Base-by-base conservation (phyloP, 37 sponge, comb jelly and placozoan genomes). In the Beroe forskalii region DNA sequence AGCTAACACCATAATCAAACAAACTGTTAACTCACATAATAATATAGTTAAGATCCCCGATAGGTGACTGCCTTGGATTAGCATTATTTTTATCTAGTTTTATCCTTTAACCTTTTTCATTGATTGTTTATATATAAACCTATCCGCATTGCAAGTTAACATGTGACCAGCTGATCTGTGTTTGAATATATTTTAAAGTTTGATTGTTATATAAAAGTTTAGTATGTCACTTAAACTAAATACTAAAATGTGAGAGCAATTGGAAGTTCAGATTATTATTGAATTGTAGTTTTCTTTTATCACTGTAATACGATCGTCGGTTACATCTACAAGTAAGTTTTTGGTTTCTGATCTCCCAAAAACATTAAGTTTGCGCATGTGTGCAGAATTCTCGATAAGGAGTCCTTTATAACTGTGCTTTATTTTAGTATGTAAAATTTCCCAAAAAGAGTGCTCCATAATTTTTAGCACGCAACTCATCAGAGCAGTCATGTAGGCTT, bases 1-100 rank as follows among this genome's bases (percentile, higher is more conserved):
- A 44, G 42, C 86, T 42, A 80, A 80, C 86, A 80, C 86, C 44
- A 80, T 80, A 41, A 44, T 80, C 55, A 80, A 80, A 80, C 86
- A 80, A 38, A 80, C 55, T 19, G n/a, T 31, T 8, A 48, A 35
- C 55, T 42, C 86, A 37, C 66, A 22, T 8, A 43, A 32, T 4
- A 43, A 32, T 4, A 44, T 80, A 12, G 86, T 80, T 42, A 80
- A 80, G 86, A 44, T 44, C 19, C 86, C 86, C 43, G 55, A 80
- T 80, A 80, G 86, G 86, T 80, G 55, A 44, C 27, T 1, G 27
- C 30, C 55, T 41, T 25, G 1, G 12, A 37, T 72, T 41, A 44
- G 86, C 4, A 44, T 4, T 80, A 38, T 80, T 80, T 80, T 80
- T 80, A 80, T 80, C 55, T 80, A 80, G 86, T 80, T 80, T 80